Percentiles rank a stretch among this genome's conserved stretches.
Conservation (phyloP, 2,797 vertebrate species). For the Argentina silus region DNA sequence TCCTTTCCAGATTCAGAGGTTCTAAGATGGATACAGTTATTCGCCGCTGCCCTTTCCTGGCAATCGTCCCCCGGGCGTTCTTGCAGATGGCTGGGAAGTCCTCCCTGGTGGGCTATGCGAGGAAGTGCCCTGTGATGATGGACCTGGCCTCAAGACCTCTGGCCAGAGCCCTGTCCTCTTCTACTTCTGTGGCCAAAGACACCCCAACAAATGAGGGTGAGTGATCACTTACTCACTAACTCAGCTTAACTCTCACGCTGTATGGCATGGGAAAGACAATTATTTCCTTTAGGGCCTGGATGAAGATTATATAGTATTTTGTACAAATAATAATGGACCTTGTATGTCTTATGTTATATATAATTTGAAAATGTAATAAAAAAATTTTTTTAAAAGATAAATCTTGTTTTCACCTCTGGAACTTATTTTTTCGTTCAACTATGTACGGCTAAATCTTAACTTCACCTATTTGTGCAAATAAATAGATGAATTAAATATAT, state of each 20-base stretch:
- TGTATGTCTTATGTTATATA: too few relatives aligned
- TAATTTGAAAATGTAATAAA: too few relatives aligned
- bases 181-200: slow-evolving; percentile 74
- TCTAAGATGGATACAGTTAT: slow-evolving; percentile 83
- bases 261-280: background rate
- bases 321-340: too few relatives aligned
- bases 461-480: background rate
- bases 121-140: slow-evolving; percentile 91
- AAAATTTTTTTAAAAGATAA: too few relatives aligned
- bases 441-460: too few relatives aligned
- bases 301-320: too few relatives aligned
- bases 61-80: slow-evolving; percentile 82
- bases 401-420: too few relatives aligned
- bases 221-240: slow-evolving; percentile 33
- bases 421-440: too few relatives aligned
- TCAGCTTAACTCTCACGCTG: background rate
- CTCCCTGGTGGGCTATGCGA: slow-evolving; percentile 82
- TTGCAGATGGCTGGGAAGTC: slow-evolving; percentile 85
- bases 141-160: slow-evolving; percentile 73
- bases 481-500: background rate
- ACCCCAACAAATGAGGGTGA: slow-evolving; percentile 72
- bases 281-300: too few relatives aligned
- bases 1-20: slow-evolving; percentile 36
- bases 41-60: slow-evolving; percentile 86
- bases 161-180: slow-evolving; percentile 74